Percentiles rank a stretch among this genome's conserved stretches.
Evolutionary conservation across 1,140 invertebrate genomes (phyloP).

Genomic region (Drosophila bipectinata): DNA sequence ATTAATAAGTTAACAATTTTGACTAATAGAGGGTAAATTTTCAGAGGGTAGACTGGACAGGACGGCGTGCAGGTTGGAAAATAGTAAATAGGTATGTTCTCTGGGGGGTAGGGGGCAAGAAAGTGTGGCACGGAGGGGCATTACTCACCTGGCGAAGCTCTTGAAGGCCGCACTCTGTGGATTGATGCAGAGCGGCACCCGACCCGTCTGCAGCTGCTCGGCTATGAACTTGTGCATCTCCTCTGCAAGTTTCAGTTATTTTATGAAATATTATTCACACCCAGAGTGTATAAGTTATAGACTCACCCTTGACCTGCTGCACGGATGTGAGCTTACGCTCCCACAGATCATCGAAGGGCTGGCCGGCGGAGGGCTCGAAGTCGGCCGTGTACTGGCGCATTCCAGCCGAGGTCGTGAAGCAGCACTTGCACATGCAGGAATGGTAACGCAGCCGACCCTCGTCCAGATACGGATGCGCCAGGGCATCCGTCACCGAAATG

Average conservation of each 20-base stretch:
- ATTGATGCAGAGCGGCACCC: constrained; percentile 99
- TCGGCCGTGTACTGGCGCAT: constrained; percentile 95
- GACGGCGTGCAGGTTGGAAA: constrained; percentile 31
- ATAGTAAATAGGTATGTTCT: background rate
- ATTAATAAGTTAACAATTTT: constrained; percentile 28
- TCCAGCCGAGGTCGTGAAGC: constrained; percentile 90
- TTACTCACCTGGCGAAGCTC: constrained; percentile 98
- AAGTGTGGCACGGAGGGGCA: constrained; percentile 6
- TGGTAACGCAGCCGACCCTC: constrained; percentile 99
- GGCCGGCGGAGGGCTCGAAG: constrained; percentile 95
- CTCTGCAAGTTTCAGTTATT: constrained; percentile 87
- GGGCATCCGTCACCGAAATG: constrained; percentile 96
- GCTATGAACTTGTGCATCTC: constrained; percentile 99
- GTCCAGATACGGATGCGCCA: constrained; percentile 98
- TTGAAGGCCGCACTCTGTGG: constrained; percentile 99
- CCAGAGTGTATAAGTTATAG: too few relatives aligned
- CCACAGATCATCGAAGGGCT: constrained; percentile 97
- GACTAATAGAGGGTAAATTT: constrained; percentile 30
- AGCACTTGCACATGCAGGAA: constrained; percentile 99
- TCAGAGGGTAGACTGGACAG: background rate
- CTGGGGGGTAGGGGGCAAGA: background rate
- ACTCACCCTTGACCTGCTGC: constrained; percentile 96
- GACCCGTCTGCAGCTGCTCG: constrained; percentile 96
- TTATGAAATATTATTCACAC: background rate
- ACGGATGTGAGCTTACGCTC: constrained; percentile 96